Evolutionary conservation across 2,888 invertebrate species (phyloP), one percentile per base, ranked within the genome.

Genomic region (Dynastes tityus): DNA sequence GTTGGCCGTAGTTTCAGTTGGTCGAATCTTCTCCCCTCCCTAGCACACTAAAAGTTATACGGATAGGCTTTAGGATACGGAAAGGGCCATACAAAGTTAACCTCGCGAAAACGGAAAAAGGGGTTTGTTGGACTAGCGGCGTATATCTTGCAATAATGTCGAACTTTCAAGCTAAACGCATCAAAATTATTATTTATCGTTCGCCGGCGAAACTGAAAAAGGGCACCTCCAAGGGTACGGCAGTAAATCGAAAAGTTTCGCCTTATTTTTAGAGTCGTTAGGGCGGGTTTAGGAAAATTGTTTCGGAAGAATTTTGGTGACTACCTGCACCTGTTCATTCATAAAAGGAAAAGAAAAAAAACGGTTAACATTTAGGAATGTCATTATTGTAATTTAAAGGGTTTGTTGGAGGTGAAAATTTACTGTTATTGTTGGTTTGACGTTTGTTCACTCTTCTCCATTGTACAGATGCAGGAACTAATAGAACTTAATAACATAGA

Each of bases 101-200:
- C 13, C 22, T 13, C 27, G 51, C 29, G 68, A 68, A 29, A 51
- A 68, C 29, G 40, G 55, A 16, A 58, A 73, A 71, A 73, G 58
- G 73, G 73, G 73, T 73, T 40, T 58, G 73, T 45, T 9, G 40
- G 37, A 37, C 58, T 11, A 58, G 40, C 58, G 45, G 8, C n/a
- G 73, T 68, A 68, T 51, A 68, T 68, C 68, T 68, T 68, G 73
- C 37, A 73, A 73, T 58, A 58, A 58, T 40, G 16, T 5, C 73
- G 16, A 73, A 73, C 40, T 73, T 73, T 58, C 37, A n/a, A 73
- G 58, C 27, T 58, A 58, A 73, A 73, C 58, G 73, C 40, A 58
- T 73, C 58, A 58, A 73, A 27, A 73, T 37, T 55, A 58, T 73
- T 73, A 73, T 73, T 73, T 73, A 58, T 73, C 40, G 73, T 40